Evolutionary conservation across 2,797 vertebrate species (phyloP).

Genomic region (Rhynchotus rufescens): DNA sequence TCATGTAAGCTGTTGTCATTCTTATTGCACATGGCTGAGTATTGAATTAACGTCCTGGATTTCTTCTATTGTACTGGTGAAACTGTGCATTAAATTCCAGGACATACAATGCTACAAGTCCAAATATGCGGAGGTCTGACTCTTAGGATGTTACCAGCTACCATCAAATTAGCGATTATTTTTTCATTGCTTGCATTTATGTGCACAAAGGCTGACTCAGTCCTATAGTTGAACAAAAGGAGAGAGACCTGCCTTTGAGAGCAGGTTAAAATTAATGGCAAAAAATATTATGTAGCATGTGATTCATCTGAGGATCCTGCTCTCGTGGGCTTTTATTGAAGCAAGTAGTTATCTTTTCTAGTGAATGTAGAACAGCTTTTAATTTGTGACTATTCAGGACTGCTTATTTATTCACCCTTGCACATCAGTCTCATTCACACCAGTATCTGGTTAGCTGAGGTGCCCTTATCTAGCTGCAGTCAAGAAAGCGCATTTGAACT

Average conservation of each 20-base stretch:
- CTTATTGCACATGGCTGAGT: neutral
- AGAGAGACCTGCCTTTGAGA: neutral
- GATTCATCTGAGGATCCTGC: neutral
- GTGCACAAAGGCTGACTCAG: neutral
- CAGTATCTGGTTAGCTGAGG: too few species aligned
- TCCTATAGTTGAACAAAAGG: neutral
- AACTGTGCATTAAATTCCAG: neutral
- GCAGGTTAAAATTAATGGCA: neutral
- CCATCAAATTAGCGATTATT: neutral
- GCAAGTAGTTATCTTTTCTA: neutral
- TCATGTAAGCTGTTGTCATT: neutral
- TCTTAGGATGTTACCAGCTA: neutral
- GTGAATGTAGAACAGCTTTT: neutral
- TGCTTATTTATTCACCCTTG: neutral
- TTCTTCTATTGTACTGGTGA: neutral
- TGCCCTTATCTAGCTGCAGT: too few species aligned
- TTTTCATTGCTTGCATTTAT: neutral
- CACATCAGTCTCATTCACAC: neutral
- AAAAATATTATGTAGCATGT: neutral
- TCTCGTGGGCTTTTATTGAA: neutral
- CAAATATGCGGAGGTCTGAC: neutral
- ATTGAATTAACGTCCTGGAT: neutral
- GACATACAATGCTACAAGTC: neutral
- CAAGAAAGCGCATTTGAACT: too few species aligned
- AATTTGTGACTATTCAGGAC: too few species aligned